Evolutionary conservation across 2,113 vertebrate genomes (phyloP), one percentile per base, ranked within the genome.

Genomic region (Axis porcinus): DNA sequence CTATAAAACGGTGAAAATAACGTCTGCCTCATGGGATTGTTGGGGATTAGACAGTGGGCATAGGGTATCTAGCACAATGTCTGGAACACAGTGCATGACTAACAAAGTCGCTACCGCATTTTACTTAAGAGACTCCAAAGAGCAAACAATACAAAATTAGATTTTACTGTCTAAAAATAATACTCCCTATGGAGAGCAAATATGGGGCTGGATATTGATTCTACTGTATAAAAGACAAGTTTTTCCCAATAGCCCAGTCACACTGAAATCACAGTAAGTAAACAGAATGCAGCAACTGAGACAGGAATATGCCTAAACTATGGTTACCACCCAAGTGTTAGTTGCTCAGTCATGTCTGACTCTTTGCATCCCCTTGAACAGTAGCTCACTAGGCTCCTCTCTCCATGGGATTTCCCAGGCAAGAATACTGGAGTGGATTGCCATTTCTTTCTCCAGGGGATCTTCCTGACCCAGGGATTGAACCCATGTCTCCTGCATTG

Each of bases 211-310:
- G 8, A 36, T 83, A 70, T 23, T 17, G n/a, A 40, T 52, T 55
- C 7, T 23, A 40, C 1, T 7, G 40, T 54, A 82, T 33, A 15
- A 84, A 89, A 54, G 52, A 74, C 15, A 91, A 90, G 21, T 89
- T 33, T 92, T 95, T 78, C 45, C 36, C 4, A 67, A 85, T 21
- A 36, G 74, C 25, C 30, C 8, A 30, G 79, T 4, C 25, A 47
- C n/a, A 40, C 3, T 54, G 83, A 98, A 96, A 91, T 55, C 16
- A 12, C 13, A 92, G 84, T 57, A 84, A 45, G 28, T 45, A 94
- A n/a, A 79, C 0, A 92, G 36, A 97, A 94, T 15, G 0, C 6
- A 97, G 89, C 85, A 57, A 97, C 23, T 78, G 74, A 97, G 95
- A 87, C 0, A 54, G 5, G 5, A 81, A 81, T 94, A 89, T 81